phyloP scores from a whole-genome alignment of 2,113 vertebrate genomes.

The Balaenoptera acutorostrata region DNA sequence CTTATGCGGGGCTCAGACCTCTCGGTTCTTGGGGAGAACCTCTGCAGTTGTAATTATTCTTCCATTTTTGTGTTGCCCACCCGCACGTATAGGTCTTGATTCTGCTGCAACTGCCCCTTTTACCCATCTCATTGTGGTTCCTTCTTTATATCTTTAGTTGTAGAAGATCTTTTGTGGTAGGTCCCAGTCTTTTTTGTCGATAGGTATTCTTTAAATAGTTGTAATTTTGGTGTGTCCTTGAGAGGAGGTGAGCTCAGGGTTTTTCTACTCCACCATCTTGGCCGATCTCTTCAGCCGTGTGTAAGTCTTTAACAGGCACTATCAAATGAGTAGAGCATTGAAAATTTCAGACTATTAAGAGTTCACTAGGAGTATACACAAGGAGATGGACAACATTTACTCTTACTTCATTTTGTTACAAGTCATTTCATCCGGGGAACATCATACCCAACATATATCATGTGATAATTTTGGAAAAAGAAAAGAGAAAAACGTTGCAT shows the following conservation, averaged over 20 bases:
- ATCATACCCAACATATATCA: not conserved
- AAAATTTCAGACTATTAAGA: not conserved
- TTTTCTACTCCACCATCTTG: not conserved
- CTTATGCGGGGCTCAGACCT: not conserved
- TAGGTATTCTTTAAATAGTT: not conserved
- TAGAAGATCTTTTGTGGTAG: not conserved
- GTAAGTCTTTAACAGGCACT: not conserved
- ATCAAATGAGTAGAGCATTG: not conserved
- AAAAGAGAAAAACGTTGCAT: not conserved
- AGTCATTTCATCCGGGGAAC: not conserved
- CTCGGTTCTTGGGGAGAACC: not conserved
- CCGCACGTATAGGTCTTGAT: not conserved
- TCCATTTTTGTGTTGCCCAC: not conserved
- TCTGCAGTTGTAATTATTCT: not conserved
- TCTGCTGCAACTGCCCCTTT: not conserved
- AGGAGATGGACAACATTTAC: not conserved
- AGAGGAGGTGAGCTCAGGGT: not conserved
- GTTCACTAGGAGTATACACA: not conserved
- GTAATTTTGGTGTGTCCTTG: not conserved
- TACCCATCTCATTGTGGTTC: not conserved
- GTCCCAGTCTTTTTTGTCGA: not conserved
- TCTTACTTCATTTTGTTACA: not conserved
- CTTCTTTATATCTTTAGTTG: not conserved
- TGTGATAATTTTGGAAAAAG: not conserved
- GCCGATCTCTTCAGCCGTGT: not conserved